Base-by-base conservation (phyloP, 2,113 vertebrate genomes). In the Ptilonorhynchus violaceus region DNA sequence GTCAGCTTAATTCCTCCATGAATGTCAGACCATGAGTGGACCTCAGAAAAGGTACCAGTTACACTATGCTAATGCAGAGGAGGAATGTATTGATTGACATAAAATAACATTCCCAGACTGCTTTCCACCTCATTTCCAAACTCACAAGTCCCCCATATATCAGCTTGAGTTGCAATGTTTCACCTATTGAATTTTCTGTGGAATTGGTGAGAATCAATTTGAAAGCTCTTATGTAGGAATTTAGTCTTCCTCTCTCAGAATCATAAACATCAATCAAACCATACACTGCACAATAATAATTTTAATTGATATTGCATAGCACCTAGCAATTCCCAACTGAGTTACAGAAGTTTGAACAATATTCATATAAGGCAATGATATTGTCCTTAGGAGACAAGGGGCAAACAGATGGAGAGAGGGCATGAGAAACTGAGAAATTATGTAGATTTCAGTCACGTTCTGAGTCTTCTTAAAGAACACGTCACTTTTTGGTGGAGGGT, bases 141-240 rank as follows among this genome's bases (percentile, higher is more conserved):
- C n/a, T 78, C 63, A 23, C 3, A 3, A 58, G 44, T 72, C 64
- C 25, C 28, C 62, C 42, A 53, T 69, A 76, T 42, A 35, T 82
- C 87, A 86, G 41, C 49, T 88, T 7, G 0, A 76, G 66, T 39
- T 85, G 46, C 69, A 74, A 39, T 11, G 23, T 85, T 94, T 49
- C 49, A 93, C 53, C 60, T 87, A 66, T 62, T 79, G 64, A 50
- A 50, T 93, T 96, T 96, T 94, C 73, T 67, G 50, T 89, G 50
- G 73, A 93, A 83, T 11, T 72, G 44, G n/a, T 58, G 37, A 85
- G 49, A 90, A 83, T 64, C 74, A 68, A 31, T 74, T 84, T 95
- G 39, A 76, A 96, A 88, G 56, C 11, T 70, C 44, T 93, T 95
- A 63, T 11, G 50, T 20, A 59, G 44, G 47, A 91, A 77, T 78